Evolutionary conservation across 2,888 invertebrate genomes (phyloP).

Genomic region (Dolomedes plantarius): DNA sequence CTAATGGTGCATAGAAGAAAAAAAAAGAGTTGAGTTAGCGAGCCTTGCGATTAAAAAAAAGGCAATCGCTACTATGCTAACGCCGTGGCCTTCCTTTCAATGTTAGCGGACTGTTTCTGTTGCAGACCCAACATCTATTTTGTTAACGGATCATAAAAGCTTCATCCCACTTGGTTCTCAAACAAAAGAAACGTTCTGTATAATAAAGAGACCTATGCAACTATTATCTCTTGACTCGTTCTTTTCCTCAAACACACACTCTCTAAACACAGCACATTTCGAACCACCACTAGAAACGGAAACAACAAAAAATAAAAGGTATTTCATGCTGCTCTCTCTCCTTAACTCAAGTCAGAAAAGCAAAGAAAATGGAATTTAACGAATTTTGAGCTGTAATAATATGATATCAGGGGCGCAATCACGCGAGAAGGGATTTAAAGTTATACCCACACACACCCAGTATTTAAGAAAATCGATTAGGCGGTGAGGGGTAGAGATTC

Average conservation of each 20-base stretch:
- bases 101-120: conserved; percentile 72
- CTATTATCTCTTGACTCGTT: conserved; percentile 43
- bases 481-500: too few species aligned
- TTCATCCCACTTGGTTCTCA: conserved; percentile 72
- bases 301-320: too few species aligned
- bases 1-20: conserved; percentile 67
- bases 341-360: too few species aligned
- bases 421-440: too few species aligned
- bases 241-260: neutral
- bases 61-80: conserved; percentile 70
- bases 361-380: too few species aligned
- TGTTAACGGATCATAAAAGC: conserved; percentile 72
- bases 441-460: too few species aligned
- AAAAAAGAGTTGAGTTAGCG: conserved; percentile 49
- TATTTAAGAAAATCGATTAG: too few species aligned
- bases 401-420: too few species aligned
- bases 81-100: conserved; percentile 72
- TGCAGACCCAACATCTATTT: conserved; percentile 72
- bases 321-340: too few species aligned
- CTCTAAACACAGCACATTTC: neutral
- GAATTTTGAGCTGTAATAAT: too few species aligned
- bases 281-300: too few species aligned
- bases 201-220: conserved; percentile 72
- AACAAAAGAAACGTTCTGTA: conserved; percentile 66
- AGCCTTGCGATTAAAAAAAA: conserved; percentile 52